phyloP scores from a whole-genome alignment of 2,797 vertebrate species.

The Coracias cyanogaster region DNA sequence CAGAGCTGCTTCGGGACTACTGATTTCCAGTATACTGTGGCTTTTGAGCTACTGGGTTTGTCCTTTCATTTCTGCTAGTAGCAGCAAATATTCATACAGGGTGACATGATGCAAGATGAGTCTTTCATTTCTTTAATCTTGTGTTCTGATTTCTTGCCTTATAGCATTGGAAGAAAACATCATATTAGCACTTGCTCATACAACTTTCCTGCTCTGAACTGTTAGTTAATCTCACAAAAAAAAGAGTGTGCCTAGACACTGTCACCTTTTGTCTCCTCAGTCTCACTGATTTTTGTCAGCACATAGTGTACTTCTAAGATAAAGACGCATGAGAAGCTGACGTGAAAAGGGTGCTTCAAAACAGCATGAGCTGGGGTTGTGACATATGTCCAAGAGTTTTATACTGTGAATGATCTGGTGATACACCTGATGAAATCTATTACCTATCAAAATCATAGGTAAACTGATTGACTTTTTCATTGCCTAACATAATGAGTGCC shows the following conservation, averaged over 20 bases:
- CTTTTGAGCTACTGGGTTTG: constrained; percentile 41
- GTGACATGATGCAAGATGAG: neutral
- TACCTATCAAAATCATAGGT: neutral
- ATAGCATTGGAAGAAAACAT: neutral
- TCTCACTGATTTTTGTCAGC: constrained; percentile 1
- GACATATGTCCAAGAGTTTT: neutral
- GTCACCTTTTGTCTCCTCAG: neutral
- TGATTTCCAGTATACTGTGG: neutral
- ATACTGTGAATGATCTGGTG: neutral
- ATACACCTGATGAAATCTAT: neutral
- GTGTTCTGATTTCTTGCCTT: neutral
- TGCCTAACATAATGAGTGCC: neutral
- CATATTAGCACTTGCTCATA: neutral
- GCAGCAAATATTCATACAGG: neutral
- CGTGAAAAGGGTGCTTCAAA: neutral
- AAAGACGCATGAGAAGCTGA: neutral
- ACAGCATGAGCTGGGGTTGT: neutral
- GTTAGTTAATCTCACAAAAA: neutral
- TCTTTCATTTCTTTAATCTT: neutral
- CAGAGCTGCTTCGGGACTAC: neutral
- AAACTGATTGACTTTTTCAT: neutral
- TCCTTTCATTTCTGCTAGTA: neutral
- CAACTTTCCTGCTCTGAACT: constrained; percentile 15
- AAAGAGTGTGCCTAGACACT: neutral
- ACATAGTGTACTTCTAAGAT: neutral